Base-by-base conservation (phyloP, 1,140 invertebrate genomes). In the Caenorhabditis brenneri region DNA sequence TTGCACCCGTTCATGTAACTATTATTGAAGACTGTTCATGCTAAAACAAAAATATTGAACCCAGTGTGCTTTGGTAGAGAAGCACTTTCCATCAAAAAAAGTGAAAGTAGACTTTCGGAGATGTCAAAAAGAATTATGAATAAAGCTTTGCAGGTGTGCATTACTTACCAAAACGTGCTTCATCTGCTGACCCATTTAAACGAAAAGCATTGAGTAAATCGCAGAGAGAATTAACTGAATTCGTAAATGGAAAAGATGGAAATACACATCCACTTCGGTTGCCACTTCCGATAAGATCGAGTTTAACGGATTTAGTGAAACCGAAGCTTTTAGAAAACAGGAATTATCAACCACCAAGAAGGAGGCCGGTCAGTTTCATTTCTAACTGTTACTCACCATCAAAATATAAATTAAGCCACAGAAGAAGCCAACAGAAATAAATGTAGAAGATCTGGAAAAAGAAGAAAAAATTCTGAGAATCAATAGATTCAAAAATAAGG, bases 311-410 rank as follows among this genome's bases (percentile, higher is more conserved):
- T 80, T 53, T 80, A 10, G 79, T 80, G 6, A 80, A 80, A 22
- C 79, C 79, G 31, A 80, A 80, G 22, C 15, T 80, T 12, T 31
- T 80, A 15, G 51, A 80, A 16, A 58, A 80, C 15, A 48, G 81
- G 39, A 65, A 82, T 29, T 82, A 82, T 29, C 81, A 82, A 36
- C 81, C 81, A 5, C 81, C 81, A 24, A 48, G 58, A 29, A 69
- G 69, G 29, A 82, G 22, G 19, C 9, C 36, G 24, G 79, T 80
- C 9, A 80, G 69, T n/a, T n/a, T n/a, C n/a, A n/a, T n/a, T n/a
- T 27, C 51, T 80, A 39, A 31, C 3, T 16, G n/a, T n/a, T n/a
- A n/a, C n/a, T n/a, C n/a, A n/a, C n/a, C n/a, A n/a, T 15, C 2
- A 48, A 31, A 27, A 51, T 0, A 29, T 19, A 29, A 10, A 29